Evolutionary conservation across 2,113 vertebrate genomes (phyloP).

Genomic region (Petaurus breviceps): DNA sequence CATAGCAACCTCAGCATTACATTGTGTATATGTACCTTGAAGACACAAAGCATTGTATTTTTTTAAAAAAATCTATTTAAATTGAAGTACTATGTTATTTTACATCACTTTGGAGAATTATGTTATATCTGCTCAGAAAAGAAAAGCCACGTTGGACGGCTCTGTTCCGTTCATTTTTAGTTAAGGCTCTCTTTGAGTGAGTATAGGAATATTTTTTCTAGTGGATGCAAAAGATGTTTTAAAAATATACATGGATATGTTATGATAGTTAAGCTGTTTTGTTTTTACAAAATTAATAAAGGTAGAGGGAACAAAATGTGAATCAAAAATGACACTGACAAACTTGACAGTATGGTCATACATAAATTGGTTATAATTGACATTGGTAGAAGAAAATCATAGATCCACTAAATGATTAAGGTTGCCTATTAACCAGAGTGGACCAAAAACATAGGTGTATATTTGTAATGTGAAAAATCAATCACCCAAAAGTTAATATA

Average conservation of each 20-base stretch:
- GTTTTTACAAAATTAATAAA: neutral
- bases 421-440: neutral
- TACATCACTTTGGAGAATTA: slow-evolving; percentile 24
- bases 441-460: neutral
- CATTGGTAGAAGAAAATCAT: neutral
- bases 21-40: slow-evolving; percentile 76
- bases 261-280: neutral
- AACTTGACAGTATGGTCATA: neutral
- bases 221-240: slow-evolving; percentile 24
- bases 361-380: neutral
- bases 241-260: slow-evolving; percentile 37
- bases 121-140: slow-evolving; percentile 21
- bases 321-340: neutral
- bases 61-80: slow-evolving; percentile 70
- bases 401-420: neutral
- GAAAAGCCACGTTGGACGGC: slow-evolving; percentile 34
- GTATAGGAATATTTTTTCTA: slow-evolving; percentile 39
- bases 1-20: slow-evolving; percentile 73
- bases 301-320: neutral
- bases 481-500: neutral
- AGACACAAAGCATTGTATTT: slow-evolving; percentile 72
- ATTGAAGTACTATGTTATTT: slow-evolving; percentile 71
- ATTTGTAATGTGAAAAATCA: neutral
- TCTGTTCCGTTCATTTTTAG: slow-evolving; percentile 6
- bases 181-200: slow-evolving; percentile 6